Evolutionary conservation across 2,888 invertebrate genomes (phyloP).

Genomic region (Autographa gamma): DNA sequence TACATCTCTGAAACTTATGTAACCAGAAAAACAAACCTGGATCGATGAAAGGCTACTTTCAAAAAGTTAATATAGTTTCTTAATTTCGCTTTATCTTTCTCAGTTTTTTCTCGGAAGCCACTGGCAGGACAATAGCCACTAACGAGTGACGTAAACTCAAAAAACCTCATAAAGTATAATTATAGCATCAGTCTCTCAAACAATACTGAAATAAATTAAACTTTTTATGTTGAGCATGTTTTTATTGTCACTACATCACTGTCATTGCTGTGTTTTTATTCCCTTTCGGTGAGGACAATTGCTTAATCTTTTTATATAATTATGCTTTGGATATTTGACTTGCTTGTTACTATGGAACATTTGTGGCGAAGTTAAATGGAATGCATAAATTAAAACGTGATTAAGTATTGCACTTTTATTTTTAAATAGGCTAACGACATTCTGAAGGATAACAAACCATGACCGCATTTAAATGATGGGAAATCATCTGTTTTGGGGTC

Average conservation of each 20-base stretch:
- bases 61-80: background rate
- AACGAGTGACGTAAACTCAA: slow-evolving; percentile 17
- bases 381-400: too few species aligned
- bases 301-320: background rate
- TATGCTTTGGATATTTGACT: background rate
- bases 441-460: too few species aligned
- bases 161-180: slow-evolving; percentile 20
- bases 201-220: slow-evolving; percentile 23
- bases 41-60: background rate
- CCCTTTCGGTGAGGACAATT: background rate
- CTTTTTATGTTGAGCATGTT: slow-evolving; percentile 12
- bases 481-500: too few species aligned
- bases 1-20: too few species aligned
- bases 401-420: too few species aligned
- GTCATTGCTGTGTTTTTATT: slow-evolving; percentile 1
- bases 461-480: too few species aligned
- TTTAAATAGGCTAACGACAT: too few species aligned
- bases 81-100: background rate
- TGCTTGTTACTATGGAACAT: background rate
- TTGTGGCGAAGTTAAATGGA: background rate
- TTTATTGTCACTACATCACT: slow-evolving; percentile 9
- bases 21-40: background rate
- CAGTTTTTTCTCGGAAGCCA: background rate
- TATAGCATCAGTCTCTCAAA: slow-evolving; percentile 10
- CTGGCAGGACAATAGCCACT: background rate